These are phyloP conservation scores for Lethrus apterus DNA, from an alignment of 1,140 invertebrate species.

Conservation along the genomic window DNA sequence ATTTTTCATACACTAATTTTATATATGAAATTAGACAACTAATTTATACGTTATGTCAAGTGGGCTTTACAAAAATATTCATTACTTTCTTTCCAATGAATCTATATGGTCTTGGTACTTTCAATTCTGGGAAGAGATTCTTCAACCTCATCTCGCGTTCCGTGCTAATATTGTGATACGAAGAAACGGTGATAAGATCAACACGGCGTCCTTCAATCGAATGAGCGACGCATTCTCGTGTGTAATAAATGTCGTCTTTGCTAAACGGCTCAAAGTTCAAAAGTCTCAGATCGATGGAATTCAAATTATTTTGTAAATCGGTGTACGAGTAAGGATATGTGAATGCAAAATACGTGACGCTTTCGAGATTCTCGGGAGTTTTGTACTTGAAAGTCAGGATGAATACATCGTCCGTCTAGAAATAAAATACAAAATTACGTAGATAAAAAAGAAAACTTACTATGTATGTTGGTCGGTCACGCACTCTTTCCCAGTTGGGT, in stretches of 20 bases:
- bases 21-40: no score
- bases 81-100: slow-evolving; percentile 67
- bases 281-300: slow-evolving; percentile 56
- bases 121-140: slow-evolving; percentile 68
- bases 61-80: no score
- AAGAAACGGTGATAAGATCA: slow-evolving; percentile 83
- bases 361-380: slow-evolving; percentile 63
- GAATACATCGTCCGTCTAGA: slow-evolving; percentile 65
- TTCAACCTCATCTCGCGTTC: slow-evolving; percentile 64
- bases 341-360: slow-evolving; percentile 82
- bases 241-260: slow-evolving; percentile 75
- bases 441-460: slow-evolving; percentile 33
- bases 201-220: slow-evolving; percentile 76
- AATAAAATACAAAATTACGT: slow-evolving; percentile 24
- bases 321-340: slow-evolving; percentile 85
- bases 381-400: slow-evolving; percentile 72
- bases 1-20: no score
- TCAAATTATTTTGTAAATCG: slow-evolving; percentile 67
- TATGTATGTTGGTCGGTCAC: slow-evolving; percentile 57
- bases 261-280: slow-evolving; percentile 31
- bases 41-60: no score
- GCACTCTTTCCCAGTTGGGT: slow-evolving; percentile 72
- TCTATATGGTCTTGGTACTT: slow-evolving; percentile 60
- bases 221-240: slow-evolving; percentile 72
- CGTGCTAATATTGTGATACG: slow-evolving; percentile 66